A percentile compares a stretch with the other conserved stretches of the same genome.
Evolutionary conservation across 2,113 vertebrate genomes (phyloP).

Genomic region (Scartelaos histophorus): DNA sequence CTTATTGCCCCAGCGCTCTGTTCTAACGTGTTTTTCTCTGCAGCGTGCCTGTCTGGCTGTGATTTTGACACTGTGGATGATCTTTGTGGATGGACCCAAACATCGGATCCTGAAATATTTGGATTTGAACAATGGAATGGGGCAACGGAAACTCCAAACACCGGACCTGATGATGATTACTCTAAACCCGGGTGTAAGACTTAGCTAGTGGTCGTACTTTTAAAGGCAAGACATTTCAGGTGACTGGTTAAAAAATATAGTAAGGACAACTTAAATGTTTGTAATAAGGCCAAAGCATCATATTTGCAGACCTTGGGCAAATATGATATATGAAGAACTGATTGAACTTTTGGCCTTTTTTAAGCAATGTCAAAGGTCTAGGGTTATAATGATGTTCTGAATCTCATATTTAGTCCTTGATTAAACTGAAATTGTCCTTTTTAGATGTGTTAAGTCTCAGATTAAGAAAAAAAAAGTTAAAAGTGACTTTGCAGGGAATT

Average conservation of each 20-base stretch:
- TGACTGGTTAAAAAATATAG: background rate
- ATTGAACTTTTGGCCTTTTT: too few relatives aligned
- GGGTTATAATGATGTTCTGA: too few relatives aligned
- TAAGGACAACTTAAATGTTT: background rate
- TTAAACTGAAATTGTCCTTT: too few relatives aligned
- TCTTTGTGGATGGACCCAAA: slow-evolving; percentile 75
- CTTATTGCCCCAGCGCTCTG: background rate
- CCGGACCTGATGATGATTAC: slow-evolving; percentile 81
- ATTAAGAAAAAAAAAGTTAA: too few relatives aligned
- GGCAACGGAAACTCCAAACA: slow-evolving; percentile 43
- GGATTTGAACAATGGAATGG: slow-evolving; percentile 67
- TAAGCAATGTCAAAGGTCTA: too few relatives aligned
- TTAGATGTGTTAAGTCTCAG: too few relatives aligned
- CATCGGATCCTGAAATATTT: background rate
- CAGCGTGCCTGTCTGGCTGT: slow-evolving; percentile 76
- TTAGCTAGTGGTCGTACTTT: background rate
- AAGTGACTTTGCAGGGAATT: too few relatives aligned
- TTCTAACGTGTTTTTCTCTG: background rate
- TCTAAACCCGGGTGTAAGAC: slow-evolving; percentile 81
- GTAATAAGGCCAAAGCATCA: too few relatives aligned
- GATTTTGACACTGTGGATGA: slow-evolving; percentile 70
- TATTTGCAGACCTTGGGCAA: too few relatives aligned
- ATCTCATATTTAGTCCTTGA: too few relatives aligned
- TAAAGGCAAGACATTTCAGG: background rate
- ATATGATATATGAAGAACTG: too few relatives aligned